Evolutionary conservation across 2,888 invertebrate species (phyloP).

Genomic region (Leucophenga maculata): DNA sequence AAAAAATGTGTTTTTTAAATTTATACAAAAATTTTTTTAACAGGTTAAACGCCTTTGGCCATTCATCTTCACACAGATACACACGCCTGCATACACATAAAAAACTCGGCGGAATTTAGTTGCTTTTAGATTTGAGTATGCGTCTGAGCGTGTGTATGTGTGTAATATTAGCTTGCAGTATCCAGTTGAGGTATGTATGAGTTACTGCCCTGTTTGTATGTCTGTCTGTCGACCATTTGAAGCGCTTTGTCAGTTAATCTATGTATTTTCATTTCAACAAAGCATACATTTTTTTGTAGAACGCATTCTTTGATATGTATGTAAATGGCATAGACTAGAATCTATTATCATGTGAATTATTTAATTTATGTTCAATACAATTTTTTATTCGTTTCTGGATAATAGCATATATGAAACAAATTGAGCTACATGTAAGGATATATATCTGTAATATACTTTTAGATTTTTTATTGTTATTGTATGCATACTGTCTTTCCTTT

Average conservation of each 20-base stretch:
- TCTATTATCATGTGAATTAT: not conserved
- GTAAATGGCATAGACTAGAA: constrained; percentile 12
- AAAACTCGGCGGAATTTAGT: constrained; percentile 40
- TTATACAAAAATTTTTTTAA: constrained; percentile 55
- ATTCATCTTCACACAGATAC: constrained; percentile 49
- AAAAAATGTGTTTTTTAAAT: constrained; percentile 46
- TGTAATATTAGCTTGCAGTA: constrained; percentile 48
- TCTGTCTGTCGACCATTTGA: not conserved
- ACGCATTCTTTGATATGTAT: constrained; percentile 44
- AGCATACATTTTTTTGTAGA: constrained; percentile 52
- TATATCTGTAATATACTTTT: too few relatives aligned
- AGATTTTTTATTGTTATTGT: too few relatives aligned
- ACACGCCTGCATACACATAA: constrained; percentile 42
- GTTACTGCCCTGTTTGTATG: not conserved
- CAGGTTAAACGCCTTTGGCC: constrained; percentile 54
- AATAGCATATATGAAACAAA: too few relatives aligned
- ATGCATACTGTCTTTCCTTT: too few relatives aligned
- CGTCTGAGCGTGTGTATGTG: constrained; percentile 23
- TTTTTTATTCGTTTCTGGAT: too few relatives aligned
- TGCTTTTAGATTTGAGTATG: constrained; percentile 22
- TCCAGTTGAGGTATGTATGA: not conserved
- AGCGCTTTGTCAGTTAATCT: constrained; percentile 34
- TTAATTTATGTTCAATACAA: too few relatives aligned
- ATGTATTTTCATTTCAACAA: constrained; percentile 64
- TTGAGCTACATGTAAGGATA: too few relatives aligned